Percentiles rank a stretch among this genome's conserved stretches.
Evolutionary conservation across 2,797 vertebrate species (phyloP).

Genomic region (Botia almorhae): DNA sequence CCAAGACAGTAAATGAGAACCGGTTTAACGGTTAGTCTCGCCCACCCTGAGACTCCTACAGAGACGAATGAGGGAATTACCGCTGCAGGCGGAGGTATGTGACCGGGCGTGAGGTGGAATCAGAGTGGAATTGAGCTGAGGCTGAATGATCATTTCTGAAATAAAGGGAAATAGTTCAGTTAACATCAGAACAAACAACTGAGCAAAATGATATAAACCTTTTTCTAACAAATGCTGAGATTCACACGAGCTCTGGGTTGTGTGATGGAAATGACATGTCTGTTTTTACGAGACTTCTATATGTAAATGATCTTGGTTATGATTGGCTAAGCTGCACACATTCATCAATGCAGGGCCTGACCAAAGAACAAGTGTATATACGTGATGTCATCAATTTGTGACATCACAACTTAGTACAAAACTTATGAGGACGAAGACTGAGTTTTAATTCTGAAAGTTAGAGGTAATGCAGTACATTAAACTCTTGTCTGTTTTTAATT

Average conservation of each 20-base stretch:
- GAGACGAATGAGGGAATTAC: constrained; percentile 60
- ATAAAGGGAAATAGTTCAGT: constrained; percentile 37
- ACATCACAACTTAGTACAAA: too few species aligned
- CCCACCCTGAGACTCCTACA: background rate
- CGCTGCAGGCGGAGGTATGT: constrained; percentile 76
- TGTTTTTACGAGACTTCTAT: too few species aligned
- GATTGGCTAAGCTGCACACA: background rate
- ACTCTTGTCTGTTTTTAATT: too few species aligned
- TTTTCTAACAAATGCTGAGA: background rate
- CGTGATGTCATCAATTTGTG: background rate
- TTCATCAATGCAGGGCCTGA: background rate
- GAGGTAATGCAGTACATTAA: too few species aligned
- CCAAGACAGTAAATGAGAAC: background rate
- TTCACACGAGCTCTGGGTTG: background rate
- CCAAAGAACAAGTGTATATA: background rate
- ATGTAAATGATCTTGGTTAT: background rate
- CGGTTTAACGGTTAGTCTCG: background rate
- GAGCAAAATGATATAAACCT: background rate
- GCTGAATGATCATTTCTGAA: constrained; percentile 88
- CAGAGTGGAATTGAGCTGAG: constrained; percentile 86
- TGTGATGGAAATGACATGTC: too few species aligned
- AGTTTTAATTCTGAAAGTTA: too few species aligned
- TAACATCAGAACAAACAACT: constrained; percentile 25
- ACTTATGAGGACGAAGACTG: too few species aligned
- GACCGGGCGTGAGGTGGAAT: constrained; percentile 85